Evolutionary conservation across 2,113 vertebrate species (phyloP).

Genomic region (Benitochromis conjunctus): DNA sequence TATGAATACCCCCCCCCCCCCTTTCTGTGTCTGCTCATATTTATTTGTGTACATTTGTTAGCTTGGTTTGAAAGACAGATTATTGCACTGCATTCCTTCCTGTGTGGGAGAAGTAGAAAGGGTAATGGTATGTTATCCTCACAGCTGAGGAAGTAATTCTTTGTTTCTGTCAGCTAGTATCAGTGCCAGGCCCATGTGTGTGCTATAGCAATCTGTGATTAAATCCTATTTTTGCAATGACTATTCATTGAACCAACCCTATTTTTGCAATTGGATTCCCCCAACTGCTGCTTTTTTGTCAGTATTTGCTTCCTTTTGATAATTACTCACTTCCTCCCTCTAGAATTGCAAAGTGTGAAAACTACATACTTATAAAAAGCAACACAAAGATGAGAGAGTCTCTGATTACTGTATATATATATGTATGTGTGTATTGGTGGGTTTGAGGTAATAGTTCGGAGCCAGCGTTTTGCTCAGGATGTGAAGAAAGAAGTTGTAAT

Average conservation of each 20-base stretch:
- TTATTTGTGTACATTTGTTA: not conserved
- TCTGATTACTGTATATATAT: not conserved
- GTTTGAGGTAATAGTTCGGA: not conserved
- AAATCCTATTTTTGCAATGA: constrained; percentile 34
- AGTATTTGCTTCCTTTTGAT: constrained; percentile 4
- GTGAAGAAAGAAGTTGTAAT: not conserved
- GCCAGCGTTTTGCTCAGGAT: not conserved
- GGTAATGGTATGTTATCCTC: constrained; percentile 49
- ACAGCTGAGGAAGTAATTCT: constrained; percentile 24
- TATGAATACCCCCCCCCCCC: not conserved
- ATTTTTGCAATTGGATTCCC: constrained; percentile 31
- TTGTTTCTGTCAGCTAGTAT: constrained; percentile 19
- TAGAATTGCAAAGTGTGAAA: constrained; percentile 22
- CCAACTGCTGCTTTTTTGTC: constrained; percentile 8
- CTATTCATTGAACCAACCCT: constrained; percentile 12
- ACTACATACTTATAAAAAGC: constrained; percentile 9
- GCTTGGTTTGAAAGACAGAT: not conserved
- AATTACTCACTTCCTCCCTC: not conserved
- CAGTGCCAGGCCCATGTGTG: not conserved
- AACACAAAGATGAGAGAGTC: not conserved
- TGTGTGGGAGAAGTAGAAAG: constrained; percentile 34
- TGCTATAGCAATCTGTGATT: constrained; percentile 48
- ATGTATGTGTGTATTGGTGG: not conserved
- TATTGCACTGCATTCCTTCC: not conserved
- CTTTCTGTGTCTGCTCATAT: not conserved